Conservation (phyloP, 1,140 invertebrate genomes). For the Araneus ventricosus region DNA sequence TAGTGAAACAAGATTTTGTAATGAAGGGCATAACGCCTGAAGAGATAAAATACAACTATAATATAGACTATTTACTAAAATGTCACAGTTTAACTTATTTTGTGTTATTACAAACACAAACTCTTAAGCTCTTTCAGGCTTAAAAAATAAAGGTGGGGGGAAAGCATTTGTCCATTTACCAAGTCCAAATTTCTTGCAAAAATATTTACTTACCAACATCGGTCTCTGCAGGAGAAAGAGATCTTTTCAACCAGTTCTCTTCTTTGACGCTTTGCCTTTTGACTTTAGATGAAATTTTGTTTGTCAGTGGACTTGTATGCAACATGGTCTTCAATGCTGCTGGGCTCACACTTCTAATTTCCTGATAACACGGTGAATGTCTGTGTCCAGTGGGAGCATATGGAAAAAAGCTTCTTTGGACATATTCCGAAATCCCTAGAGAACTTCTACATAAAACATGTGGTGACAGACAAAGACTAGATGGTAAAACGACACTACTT, state of each 20-base stretch:
- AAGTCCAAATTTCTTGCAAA: background rate
- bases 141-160: background rate
- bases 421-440: slow-evolving; percentile 41
- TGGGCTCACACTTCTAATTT: background rate
- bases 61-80: no score
- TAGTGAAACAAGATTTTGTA: no score
- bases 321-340: background rate
- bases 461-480: background rate
- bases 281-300: background rate
- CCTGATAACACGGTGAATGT: background rate
- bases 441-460: slow-evolving; percentile 18
- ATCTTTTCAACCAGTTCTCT: background rate
- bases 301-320: background rate
- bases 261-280: background rate
- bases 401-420: slow-evolving; percentile 3
- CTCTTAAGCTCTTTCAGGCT: background rate
- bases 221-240: background rate
- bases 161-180: background rate
- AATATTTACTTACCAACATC: slow-evolving; percentile 12
- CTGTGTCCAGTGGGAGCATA: slow-evolving; percentile 16
- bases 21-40: no score
- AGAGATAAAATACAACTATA: no score
- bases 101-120: no score
- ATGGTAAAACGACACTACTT: background rate
- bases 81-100: no score